Evolutionary conservation across 2,797 vertebrate species (phyloP).

Genomic region (Cyprinella venusta): DNA sequence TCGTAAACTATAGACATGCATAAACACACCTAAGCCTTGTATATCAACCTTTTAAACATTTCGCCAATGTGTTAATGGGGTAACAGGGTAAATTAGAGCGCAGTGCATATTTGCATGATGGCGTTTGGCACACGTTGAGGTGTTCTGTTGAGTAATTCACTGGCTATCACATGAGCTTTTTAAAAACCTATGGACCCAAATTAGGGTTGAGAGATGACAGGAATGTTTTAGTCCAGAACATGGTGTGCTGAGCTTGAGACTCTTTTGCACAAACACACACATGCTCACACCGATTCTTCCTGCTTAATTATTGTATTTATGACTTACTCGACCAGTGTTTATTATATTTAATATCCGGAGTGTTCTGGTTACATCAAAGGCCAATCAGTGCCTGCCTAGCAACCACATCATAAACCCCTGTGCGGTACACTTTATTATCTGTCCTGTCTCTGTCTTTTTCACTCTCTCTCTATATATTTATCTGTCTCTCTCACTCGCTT

Average conservation of each 20-base stretch:
- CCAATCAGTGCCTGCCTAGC: not conserved
- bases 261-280: not conserved
- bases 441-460: not conserved
- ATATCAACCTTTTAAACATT: conserved; percentile 2
- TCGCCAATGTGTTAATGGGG: not conserved
- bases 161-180: conserved; percentile 48
- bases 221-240: conserved; percentile 55
- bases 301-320: conserved; percentile 7
- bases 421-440: not conserved
- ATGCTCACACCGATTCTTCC: not conserved
- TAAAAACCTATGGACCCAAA: conserved; percentile 49
- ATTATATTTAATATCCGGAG: conserved; percentile 12
- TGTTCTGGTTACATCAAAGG: conserved; percentile 25
- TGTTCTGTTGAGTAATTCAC: conserved; percentile 14
- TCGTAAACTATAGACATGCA: not conserved
- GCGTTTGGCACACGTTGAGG: not conserved
- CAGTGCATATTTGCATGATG: conserved; percentile 10
- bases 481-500: not conserved
- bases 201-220: conserved; percentile 50
- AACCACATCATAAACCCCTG: conserved; percentile 20
- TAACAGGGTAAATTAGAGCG: not conserved
- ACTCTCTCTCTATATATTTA: not conserved
- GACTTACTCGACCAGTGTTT: not conserved
- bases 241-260: conserved; percentile 25
- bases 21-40: not conserved